phyloP scores from a whole-genome alignment of 2,797 vertebrate species.

The Cossypha dichroa region DNA sequence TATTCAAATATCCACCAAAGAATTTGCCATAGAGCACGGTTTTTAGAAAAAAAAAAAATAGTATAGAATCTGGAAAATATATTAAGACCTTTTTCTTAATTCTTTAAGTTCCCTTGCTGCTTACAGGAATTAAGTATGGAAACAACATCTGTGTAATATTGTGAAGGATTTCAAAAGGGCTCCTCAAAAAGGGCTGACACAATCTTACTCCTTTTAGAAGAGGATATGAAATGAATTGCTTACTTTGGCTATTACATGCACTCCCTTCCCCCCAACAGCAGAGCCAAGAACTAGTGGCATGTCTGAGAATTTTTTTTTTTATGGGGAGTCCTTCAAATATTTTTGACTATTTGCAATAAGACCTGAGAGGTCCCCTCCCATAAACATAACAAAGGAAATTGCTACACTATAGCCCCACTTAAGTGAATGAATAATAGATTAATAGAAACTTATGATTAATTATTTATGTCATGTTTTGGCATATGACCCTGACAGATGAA shows the following conservation, averaged over 20 bases:
- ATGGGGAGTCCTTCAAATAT: constrained; percentile 30
- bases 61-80: constrained; percentile 41
- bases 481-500: background rate
- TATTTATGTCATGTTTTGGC: constrained; percentile 1
- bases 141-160: constrained; percentile 69
- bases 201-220: constrained; percentile 68
- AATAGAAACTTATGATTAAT: constrained; percentile 29
- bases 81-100: constrained; percentile 59
- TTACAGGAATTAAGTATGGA: constrained; percentile 66
- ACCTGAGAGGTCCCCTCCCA: constrained; percentile 23
- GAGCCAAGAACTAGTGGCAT: constrained; percentile 21
- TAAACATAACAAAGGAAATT: constrained; percentile 41
- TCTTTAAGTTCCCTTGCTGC: constrained; percentile 49
- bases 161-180: constrained; percentile 65
- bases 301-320: constrained; percentile 25
- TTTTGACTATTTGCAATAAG: constrained; percentile 32
- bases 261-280: constrained; percentile 42
- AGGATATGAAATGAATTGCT: constrained; percentile 69
- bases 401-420: background rate
- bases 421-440: constrained; percentile 54
- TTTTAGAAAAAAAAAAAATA: background rate
- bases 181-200: constrained; percentile 67
- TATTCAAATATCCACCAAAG: constrained; percentile 18
- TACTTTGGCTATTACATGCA: constrained; percentile 59
- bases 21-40: background rate